Base-by-base conservation (phyloP, 2,797 vertebrate species). In the Molossus molossus region DNA sequence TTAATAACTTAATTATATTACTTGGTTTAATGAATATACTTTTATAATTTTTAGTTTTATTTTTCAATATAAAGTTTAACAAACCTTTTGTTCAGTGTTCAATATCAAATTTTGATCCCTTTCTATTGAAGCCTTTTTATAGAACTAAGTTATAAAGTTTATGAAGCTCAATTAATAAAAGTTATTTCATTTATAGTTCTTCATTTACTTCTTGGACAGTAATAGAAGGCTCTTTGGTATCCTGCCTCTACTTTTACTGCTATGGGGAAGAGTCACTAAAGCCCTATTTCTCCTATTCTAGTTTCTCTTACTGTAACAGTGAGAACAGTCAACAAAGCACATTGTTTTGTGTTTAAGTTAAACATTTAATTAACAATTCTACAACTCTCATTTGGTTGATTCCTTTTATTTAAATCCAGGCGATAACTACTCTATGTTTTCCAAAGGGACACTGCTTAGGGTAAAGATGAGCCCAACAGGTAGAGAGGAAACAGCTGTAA, bases 31-130 rank as follows among this genome's bases (percentile, higher is more conserved):
- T 48, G 84, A 72, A 79, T 69, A 37, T 25, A 37, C 10, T 69
- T 91, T 94, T 27, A 90, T 64, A 92, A 91, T 67, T 81, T 93
- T 89, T 89, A 65, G 4, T 45, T 91, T 87, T 70, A 87, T 57
- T 84, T 90, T 94, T 84, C 33, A 82, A 18, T 86, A 25, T 73
- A 69, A 91, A 93, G 9, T 91, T 21, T 37, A 93, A 72, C 15
- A 65, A 85, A 70, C 13, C 6, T 72, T 94, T 75, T 40, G 7
- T 60, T 88, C 29, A 64, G 5, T 86, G 0, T 82, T 85, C 77
- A 83, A 27, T 76, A 8, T 69, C n/a, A 80, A 92, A 70, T n/a
- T 87, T 9, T 87, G 23, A 7, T 87, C 53, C 50, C 4, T 45
- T 45, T 45, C 40, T 85, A 62, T 4, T 55, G 40, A 94, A 82